Evolutionary conservation across 2,888 invertebrate genomes (phyloP).

Genomic region (Cryptophagus acutangulus): DNA sequence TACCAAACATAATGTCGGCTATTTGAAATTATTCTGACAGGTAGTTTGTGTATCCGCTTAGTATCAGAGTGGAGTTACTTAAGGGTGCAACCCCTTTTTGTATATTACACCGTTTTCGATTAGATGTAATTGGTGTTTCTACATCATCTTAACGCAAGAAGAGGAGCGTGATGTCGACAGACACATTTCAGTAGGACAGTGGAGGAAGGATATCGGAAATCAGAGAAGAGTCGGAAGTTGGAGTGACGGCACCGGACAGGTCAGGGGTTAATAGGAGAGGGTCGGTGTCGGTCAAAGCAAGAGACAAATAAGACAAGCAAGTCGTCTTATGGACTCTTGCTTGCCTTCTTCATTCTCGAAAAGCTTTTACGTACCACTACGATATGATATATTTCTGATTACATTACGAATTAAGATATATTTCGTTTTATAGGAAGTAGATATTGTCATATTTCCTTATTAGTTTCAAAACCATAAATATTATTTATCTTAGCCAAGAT

Average conservation of each 20-base stretch:
- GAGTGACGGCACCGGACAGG: constrained; percentile 27
- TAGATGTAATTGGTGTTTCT: background rate
- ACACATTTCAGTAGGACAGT: background rate
- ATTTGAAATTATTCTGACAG: too few species aligned
- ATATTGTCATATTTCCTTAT: background rate
- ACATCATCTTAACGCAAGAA: too few species aligned
- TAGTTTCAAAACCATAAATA: constrained; percentile 3
- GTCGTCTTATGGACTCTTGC: constrained; percentile 28
- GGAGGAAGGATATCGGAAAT: constrained; percentile 17
- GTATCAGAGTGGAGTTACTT: too few species aligned
- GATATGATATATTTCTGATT: too few species aligned
- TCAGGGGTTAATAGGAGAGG: constrained; percentile 39
- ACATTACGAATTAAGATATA: too few species aligned
- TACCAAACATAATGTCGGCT: too few species aligned
- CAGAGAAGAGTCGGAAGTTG: constrained; percentile 21
- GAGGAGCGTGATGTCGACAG: too few species aligned
- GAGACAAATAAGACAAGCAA: constrained; percentile 38
- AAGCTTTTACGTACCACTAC: too few species aligned
- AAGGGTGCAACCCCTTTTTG: too few species aligned
- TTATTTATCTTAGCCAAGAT: constrained; percentile 6
- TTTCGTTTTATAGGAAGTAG: too few species aligned
- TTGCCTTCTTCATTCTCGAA: too few species aligned
- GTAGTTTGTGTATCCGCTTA: too few species aligned
- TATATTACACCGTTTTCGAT: background rate
- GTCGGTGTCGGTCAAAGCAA: constrained; percentile 35